A percentile compares a stretch with the other conserved stretches of the same genome.
phyloP scores from a whole-genome alignment of 2,888 invertebrate species.

The Drosophila conformis region DNA sequence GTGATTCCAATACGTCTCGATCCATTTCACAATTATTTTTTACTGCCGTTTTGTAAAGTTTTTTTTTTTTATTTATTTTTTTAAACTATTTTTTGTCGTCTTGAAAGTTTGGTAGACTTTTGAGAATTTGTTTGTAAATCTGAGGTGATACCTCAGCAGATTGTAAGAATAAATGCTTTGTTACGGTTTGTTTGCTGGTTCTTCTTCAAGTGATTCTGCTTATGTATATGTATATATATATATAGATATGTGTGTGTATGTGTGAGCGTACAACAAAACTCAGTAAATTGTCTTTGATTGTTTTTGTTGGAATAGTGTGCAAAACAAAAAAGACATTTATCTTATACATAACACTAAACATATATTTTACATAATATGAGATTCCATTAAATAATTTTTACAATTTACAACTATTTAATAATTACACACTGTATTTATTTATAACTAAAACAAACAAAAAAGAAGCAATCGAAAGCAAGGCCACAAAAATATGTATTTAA shows the following conservation, averaged over 20 bases:
- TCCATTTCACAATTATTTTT: too few species aligned
- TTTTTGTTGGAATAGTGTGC: slow-evolving; percentile 12
- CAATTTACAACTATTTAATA: slow-evolving; percentile 46
- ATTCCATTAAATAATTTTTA: slow-evolving; percentile 46
- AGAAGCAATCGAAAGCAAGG: slow-evolving; percentile 21
- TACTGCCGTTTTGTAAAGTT: too few species aligned
- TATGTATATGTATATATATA: too few species aligned
- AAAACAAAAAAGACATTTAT: slow-evolving; percentile 69
- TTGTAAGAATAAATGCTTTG: neutral
- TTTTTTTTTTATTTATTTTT: too few species aligned
- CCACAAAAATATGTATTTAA: slow-evolving; percentile 75
- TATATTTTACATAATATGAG: slow-evolving; percentile 39
- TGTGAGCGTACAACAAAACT: slow-evolving; percentile 8
- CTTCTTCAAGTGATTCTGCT: too few species aligned
- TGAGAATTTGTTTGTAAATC: too few species aligned
- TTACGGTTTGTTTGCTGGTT: neutral
- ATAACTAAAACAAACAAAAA: slow-evolving; percentile 10
- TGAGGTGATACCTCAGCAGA: neutral
- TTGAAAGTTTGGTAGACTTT: too few species aligned
- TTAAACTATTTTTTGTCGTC: too few species aligned
- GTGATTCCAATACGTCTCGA: accelerated
- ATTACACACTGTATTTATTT: slow-evolving; percentile 62
- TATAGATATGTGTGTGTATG: neutral
- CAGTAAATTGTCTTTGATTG: slow-evolving; percentile 4
- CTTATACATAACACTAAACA: slow-evolving; percentile 38